A percentile compares a stretch with the other conserved stretches of the same genome.
Evolutionary conservation across 2,113 vertebrate species (phyloP).

Genomic region (Tragelaphus buxtoni): DNA sequence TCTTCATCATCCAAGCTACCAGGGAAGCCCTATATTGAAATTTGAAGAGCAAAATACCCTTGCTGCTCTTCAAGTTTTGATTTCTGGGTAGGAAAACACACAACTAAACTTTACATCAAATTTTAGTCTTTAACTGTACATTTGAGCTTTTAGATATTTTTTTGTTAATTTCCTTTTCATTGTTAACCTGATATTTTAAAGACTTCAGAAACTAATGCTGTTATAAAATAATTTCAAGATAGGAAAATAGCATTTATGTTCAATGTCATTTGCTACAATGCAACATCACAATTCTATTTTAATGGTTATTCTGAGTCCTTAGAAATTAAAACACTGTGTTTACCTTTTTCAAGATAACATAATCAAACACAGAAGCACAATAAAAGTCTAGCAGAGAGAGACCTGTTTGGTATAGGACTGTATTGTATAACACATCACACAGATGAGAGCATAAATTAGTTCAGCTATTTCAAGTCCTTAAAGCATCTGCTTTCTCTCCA

Average conservation of each 20-base stretch:
- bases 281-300: not conserved
- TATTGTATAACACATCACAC: no score
- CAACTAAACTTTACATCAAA: not conserved
- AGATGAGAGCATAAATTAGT: no score
- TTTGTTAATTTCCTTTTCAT: not conserved
- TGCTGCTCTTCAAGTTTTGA: not conserved
- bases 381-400: not conserved
- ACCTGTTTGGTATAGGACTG: no score
- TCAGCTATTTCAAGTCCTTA: slow-evolving; percentile 3
- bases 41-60: not conserved
- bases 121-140: not conserved
- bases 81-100: not conserved
- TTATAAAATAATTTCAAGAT: not conserved
- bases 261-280: not conserved
- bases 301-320: not conserved
- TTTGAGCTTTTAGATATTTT: not conserved
- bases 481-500: not conserved
- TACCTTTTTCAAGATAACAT: not conserved
- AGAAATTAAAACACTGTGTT: not conserved
- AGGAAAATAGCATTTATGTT: not conserved
- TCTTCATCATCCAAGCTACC: not conserved
- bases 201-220: not conserved
- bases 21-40: not conserved
- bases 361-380: not conserved
- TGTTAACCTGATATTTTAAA: not conserved